Evolutionary conservation across 2,888 invertebrate species (phyloP).

Genomic region (Lacanobia wlatinum): DNA sequence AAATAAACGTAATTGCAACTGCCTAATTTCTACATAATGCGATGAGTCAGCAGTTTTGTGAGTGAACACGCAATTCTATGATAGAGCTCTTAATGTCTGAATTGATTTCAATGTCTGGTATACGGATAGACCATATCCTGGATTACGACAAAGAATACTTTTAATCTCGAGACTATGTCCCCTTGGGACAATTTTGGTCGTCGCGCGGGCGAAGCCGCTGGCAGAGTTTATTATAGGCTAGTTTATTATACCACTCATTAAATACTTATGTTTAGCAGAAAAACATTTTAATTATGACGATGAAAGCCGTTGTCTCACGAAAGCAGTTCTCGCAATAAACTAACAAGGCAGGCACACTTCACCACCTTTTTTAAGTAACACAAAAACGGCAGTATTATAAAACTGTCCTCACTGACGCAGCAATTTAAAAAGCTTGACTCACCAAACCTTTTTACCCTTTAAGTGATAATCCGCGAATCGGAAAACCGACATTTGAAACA

Average conservation of each 20-base stretch:
- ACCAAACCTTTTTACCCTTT: conserved; percentile 38
- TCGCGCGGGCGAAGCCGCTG: no score
- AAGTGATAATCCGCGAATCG: conserved; percentile 65
- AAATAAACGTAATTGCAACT: no score
- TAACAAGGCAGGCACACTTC: conserved; percentile 19
- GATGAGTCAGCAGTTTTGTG: no score
- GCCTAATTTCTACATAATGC: no score
- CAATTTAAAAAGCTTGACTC: conserved; percentile 58
- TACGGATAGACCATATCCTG: no score
- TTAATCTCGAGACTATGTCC: no score
- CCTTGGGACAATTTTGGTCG: no score
- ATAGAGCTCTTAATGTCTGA: no score
- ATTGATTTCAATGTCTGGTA: no score
- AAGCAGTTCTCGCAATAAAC: conserved; percentile 38
- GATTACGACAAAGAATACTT: no score
- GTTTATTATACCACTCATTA: conserved; percentile 20
- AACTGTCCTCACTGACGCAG: conserved; percentile 47
- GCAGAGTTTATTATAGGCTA: no score
- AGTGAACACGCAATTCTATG: no score
- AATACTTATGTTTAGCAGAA: conserved; percentile 10
- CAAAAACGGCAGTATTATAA: conserved; percentile 52
- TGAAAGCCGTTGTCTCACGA: conserved; percentile 23
- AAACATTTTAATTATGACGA: conserved; percentile 26
- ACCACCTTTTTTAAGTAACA: conserved; percentile 29
- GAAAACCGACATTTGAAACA: conserved; percentile 58